Percentiles rank a stretch among this genome's conserved stretches.
phyloP scores from a whole-genome alignment of 1,140 invertebrate genomes.

The Aphaenogaster floridana region DNA sequence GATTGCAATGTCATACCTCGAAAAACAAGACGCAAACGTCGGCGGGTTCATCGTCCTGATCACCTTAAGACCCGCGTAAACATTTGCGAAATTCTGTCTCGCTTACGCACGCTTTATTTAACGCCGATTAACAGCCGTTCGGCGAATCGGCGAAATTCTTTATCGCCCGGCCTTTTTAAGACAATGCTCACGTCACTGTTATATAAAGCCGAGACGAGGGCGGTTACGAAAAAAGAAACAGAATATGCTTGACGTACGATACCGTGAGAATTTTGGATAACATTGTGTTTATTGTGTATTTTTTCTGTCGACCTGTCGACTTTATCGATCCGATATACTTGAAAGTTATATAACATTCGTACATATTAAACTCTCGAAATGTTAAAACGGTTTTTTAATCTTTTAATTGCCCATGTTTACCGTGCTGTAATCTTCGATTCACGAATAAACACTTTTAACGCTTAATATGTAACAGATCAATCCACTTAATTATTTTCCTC shows the following conservation, averaged over 20 bases:
- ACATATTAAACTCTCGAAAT: background rate
- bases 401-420: slow-evolving; percentile 23
- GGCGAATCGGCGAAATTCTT: slow-evolving; percentile 47
- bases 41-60: slow-evolving; percentile 68
- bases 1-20: slow-evolving; percentile 38
- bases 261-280: slow-evolving; percentile 42
- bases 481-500: slow-evolving; percentile 18
- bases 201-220: slow-evolving; percentile 34
- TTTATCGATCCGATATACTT: background rate
- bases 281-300: background rate
- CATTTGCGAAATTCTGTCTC: slow-evolving; percentile 61
- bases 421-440: slow-evolving; percentile 1
- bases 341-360: slow-evolving; percentile 11
- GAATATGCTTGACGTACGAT: background rate
- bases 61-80: slow-evolving; percentile 50
- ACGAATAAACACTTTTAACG: slow-evolving; percentile 16
- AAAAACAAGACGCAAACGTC: slow-evolving; percentile 47
- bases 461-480: slow-evolving; percentile 19
- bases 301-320: background rate
- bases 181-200: slow-evolving; percentile 25
- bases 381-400: slow-evolving; percentile 3
- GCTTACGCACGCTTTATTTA: slow-evolving; percentile 63
- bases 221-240: background rate
- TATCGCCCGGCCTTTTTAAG: background rate
- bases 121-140: slow-evolving; percentile 55